Evolutionary conservation across 2,113 vertebrate species (phyloP), one percentile per base, ranked within the genome.

Genomic region (Raja brachyura): DNA sequence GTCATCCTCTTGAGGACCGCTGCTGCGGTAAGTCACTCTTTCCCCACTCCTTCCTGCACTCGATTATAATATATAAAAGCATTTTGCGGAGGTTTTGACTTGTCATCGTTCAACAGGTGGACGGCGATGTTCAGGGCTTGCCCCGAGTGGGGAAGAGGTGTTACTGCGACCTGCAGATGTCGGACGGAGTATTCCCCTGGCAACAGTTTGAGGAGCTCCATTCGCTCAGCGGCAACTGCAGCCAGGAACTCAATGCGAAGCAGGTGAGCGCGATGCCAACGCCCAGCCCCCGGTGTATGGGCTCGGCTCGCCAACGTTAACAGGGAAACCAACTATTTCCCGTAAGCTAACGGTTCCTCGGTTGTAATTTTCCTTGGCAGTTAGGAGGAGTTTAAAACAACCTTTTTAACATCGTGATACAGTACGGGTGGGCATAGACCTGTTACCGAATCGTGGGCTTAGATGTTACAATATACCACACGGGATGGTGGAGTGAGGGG

Each of bases 81-180:
- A 63, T 63, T 70, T n/a, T n/a, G 18, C 56, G 5, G 54, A 9
- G 56, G 61, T 86, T 86, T 5, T 86, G 22, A 48, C 20, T 4
- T 20, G 63, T 68, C n/a, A 13, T 39, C 63, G 8, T 70, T 11
- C 66, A 83, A 31, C 13, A 92, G 90, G 90, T 68, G 33, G 90
- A 48, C 4, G 7, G 33, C 6, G 59, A 31, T 63, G 56, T 25
- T 73, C 66, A 1, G 9, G 31, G 18, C 7, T 16, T 25, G 77
- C 56, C 93, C 33, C 73, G 93, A 22, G 61, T 73, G 16, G 77
- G 14, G 59, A 20, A 54, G 93, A 94, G 9, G 0, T 97, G 96
- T 93, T 25, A 70, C 18, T 97, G 96, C 95, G 95, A 96, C 66
- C 39, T 97, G 59, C 93, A 31, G 1, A 95, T 93, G 86, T 66